Percentiles rank a stretch among this genome's conserved stretches.
Conservation (phyloP, 1,140 invertebrate genomes). For the Bombus pyrosoma region DNA sequence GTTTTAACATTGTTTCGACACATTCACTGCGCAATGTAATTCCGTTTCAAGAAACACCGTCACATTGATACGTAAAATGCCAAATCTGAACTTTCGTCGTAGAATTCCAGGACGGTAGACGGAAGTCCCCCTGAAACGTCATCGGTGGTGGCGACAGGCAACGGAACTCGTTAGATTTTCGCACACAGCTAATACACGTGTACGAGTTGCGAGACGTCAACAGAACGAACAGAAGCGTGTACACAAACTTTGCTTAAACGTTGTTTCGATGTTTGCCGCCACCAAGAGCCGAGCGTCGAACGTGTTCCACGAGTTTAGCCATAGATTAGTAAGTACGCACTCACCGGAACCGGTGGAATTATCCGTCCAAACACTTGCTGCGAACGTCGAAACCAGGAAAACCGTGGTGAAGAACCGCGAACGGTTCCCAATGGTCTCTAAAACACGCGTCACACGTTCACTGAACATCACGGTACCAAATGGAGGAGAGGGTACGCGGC, state of each 20-base stretch:
- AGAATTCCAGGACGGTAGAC: too few relatives aligned
- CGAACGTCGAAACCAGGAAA: constrained; percentile 56
- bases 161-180: neutral
- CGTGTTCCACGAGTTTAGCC: neutral
- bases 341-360: constrained; percentile 76
- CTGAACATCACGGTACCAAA: constrained; percentile 75
- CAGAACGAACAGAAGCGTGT: neutral
- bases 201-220: neutral
- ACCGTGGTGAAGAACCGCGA: constrained; percentile 56
- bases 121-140: neutral
- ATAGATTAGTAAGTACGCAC: constrained; percentile 57
- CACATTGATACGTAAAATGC: neutral
- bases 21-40: neutral
- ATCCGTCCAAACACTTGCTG: constrained; percentile 70
- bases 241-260: neutral
- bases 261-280: neutral
- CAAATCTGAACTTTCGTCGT: neutral
- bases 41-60: neutral
- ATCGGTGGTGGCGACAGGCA: neutral
- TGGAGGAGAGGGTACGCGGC: constrained; percentile 74
- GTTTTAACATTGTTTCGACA: neutral
- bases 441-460: constrained; percentile 67
- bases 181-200: neutral
- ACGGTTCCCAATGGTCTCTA: constrained; percentile 49
- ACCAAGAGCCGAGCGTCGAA: neutral